Percentiles rank a stretch among this genome's conserved stretches.
phyloP scores from a whole-genome alignment of 2,888 invertebrate genomes.

The Diplolepis rosae region DNA sequence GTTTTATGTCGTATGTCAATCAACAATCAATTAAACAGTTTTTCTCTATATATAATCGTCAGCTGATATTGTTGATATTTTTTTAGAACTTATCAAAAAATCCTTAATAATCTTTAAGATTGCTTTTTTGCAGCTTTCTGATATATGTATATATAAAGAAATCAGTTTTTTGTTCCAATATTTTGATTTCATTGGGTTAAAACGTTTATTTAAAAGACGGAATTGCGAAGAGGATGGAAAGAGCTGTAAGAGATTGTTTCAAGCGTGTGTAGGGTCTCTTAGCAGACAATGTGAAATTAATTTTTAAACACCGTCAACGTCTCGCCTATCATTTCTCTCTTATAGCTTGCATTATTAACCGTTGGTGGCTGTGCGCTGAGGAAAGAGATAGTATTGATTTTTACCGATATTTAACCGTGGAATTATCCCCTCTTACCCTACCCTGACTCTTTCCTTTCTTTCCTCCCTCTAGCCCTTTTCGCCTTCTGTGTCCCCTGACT shows the following conservation, averaged over 20 bases:
- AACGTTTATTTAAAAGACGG: too few species aligned
- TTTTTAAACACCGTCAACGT: constrained; percentile 2
- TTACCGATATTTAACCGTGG: constrained; percentile 71
- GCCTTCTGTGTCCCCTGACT: constrained; percentile 43
- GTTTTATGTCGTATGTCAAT: constrained; percentile 47
- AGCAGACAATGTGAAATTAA: not conserved
- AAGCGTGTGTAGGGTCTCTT: not conserved
- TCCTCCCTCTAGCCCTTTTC: constrained; percentile 44
- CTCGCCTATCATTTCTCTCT: constrained; percentile 25
- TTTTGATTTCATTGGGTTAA: too few species aligned
- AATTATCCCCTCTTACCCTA: constrained; percentile 67
- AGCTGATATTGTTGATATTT: too few species aligned
- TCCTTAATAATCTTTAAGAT: too few species aligned
- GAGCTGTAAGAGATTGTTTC: not conserved
- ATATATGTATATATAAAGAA: too few species aligned
- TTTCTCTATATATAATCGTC: too few species aligned
- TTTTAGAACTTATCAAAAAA: too few species aligned
- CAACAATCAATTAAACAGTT: constrained; percentile 33
- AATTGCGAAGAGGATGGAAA: not conserved
- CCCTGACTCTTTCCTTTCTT: constrained; percentile 45
- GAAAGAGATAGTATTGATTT: constrained; percentile 71
- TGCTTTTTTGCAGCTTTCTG: too few species aligned
- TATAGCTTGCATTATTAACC: constrained; percentile 61
- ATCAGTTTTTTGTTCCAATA: too few species aligned
- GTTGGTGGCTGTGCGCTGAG: constrained; percentile 56